phyloP scores from a whole-genome alignment of 2,888 invertebrate species.

The Drosophila crucigera region DNA sequence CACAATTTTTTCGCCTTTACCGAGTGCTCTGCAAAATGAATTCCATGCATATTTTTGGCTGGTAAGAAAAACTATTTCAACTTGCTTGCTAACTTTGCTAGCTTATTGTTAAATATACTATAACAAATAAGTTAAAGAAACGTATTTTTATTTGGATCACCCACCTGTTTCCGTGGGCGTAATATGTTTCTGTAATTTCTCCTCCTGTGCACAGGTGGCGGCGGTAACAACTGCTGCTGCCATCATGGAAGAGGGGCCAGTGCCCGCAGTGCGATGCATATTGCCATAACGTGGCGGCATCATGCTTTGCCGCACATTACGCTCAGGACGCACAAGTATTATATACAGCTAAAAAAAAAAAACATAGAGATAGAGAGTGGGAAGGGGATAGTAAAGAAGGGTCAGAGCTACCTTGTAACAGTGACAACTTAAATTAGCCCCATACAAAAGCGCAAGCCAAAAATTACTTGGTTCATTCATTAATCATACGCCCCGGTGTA shows the following conservation, averaged over 20 bases:
- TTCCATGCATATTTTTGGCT: background rate
- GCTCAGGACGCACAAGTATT: slow-evolving; percentile 94
- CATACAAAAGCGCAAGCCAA: background rate
- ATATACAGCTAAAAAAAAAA: slow-evolving; percentile 90
- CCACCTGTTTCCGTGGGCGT: slow-evolving; percentile 85
- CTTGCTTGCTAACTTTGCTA: background rate
- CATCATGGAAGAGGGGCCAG: slow-evolving; percentile 89
- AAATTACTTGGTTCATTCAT: slow-evolving; percentile 32
- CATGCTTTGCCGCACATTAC: slow-evolving; percentile 95
- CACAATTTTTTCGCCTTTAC: slow-evolving; percentile 83
- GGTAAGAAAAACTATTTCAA: background rate
- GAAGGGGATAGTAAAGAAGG: background rate
- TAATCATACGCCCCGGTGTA: slow-evolving; percentile 63
- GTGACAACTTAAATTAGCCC: background rate
- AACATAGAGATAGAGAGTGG: background rate
- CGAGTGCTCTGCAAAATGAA: slow-evolving; percentile 67
- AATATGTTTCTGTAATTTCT: slow-evolving; percentile 88
- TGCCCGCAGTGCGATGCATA: slow-evolving; percentile 88
- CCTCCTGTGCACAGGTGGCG: slow-evolving; percentile 89
- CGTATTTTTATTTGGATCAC: background rate
- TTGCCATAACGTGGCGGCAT: slow-evolving; percentile 90
- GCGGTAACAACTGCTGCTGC: slow-evolving; percentile 89
- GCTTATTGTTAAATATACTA: background rate
- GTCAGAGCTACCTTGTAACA: background rate
- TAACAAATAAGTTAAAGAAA: background rate